A percentile compares a stretch with the other conserved stretches of the same genome.
These are phyloP conservation scores for Phasianus colchicus DNA, from an alignment of 2,113 vertebrate genomes.

Conservation along the genomic window DNA sequence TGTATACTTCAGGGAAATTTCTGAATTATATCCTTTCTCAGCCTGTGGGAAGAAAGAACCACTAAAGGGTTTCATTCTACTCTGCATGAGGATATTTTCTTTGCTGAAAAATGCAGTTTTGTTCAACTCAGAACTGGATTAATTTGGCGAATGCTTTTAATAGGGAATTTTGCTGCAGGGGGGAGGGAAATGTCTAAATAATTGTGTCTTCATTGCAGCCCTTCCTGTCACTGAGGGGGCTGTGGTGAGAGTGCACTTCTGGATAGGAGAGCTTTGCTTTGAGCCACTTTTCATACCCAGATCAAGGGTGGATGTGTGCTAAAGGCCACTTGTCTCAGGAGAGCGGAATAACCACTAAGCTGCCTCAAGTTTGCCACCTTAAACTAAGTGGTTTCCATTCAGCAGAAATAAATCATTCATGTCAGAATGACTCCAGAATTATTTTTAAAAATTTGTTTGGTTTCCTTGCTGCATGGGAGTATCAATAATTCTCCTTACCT, in stretches of 20 bases:
- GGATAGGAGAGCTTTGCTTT: conserved; percentile 32
- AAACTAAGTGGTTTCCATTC: conserved; percentile 63
- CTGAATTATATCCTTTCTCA: conserved; percentile 9
- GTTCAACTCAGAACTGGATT: conserved; percentile 25
- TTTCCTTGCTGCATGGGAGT: neutral
- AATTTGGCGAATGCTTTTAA: conserved; percentile 27
- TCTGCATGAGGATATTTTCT: conserved; percentile 40
- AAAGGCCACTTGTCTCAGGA: neutral
- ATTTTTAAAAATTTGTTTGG: conserved; percentile 37
- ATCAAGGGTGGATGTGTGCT: conserved; percentile 26
- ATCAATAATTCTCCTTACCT: conserved; percentile 4
- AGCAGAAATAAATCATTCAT: conserved; percentile 56
- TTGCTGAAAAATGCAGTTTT: conserved; percentile 52
- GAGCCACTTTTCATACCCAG: conserved; percentile 9
- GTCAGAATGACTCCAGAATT: conserved; percentile 39
- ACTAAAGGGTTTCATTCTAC: conserved; percentile 36
- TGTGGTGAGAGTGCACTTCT: conserved; percentile 31
- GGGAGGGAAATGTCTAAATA: conserved; percentile 24
- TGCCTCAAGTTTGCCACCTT: conserved; percentile 64
- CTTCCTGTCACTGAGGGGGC: neutral
- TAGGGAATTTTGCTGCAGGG: neutral
- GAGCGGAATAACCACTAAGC: conserved; percentile 60
- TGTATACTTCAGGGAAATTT: neutral
- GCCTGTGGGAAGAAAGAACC: conserved; percentile 34
- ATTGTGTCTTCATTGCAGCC: conserved; percentile 38